Evolutionary conservation across 2,113 vertebrate species (phyloP).

Genomic region (Tragelaphus scriptus): DNA sequence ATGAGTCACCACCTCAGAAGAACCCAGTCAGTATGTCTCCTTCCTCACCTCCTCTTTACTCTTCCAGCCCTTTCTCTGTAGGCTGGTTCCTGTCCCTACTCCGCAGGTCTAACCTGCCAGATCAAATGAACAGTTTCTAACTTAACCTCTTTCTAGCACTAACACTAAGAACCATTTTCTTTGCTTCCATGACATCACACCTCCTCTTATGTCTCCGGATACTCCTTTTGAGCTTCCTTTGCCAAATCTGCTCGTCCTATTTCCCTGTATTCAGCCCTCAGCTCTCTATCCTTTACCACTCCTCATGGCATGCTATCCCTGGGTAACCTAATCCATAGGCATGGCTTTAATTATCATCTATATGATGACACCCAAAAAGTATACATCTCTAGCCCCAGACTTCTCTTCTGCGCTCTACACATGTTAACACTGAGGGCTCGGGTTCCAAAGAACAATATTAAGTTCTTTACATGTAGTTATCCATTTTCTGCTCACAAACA

Average conservation of each 20-base stretch:
- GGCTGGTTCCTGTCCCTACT: not conserved
- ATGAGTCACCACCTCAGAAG: not conserved
- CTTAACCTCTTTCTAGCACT: not conserved
- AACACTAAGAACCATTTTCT: not conserved
- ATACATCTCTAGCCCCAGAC: not conserved
- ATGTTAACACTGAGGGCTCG: not conserved
- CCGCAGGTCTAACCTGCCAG: not conserved
- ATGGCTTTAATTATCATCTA: constrained; percentile 1
- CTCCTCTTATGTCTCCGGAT: not conserved
- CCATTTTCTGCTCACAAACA: not conserved
- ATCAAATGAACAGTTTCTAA: not conserved
- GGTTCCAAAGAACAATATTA: constrained; percentile 14
- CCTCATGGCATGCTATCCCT: not conserved
- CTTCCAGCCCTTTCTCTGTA: not conserved
- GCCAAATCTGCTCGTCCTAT: not conserved
- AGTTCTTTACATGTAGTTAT: not conserved
- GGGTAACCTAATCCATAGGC: not conserved
- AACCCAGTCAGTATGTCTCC: not conserved
- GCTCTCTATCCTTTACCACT: not conserved
- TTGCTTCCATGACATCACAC: not conserved
- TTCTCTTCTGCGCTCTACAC: not conserved
- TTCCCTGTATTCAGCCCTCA: not conserved
- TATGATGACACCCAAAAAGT: not conserved
- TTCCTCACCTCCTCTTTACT: not conserved
- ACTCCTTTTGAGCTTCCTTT: constrained; percentile 19